Evolutionary conservation across 2,113 vertebrate species (phyloP), one percentile per base, ranked within the genome.

Genomic region (Catharus minimus): DNA sequence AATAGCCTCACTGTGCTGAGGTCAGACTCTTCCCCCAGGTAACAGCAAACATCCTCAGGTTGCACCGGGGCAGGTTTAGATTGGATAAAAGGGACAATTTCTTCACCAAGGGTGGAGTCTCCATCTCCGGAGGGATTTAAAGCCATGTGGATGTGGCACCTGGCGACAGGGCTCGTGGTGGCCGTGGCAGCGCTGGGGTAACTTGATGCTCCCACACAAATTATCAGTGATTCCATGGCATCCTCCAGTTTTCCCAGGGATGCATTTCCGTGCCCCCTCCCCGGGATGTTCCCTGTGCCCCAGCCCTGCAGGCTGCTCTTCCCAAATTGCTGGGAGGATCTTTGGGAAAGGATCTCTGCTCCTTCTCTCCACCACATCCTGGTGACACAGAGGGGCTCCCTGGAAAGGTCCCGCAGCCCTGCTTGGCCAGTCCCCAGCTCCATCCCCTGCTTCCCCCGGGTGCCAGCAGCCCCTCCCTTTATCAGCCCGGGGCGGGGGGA

Each of bases 401-500:
- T 1, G 53, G 5, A n/a, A 12, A 8, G 30, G 39, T 9, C 28
- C 47, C 52, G 18, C 53, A 33, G 24, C 72, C 28, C 72, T 4
- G 30, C 83, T 38, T 78, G 90, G 69, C 50, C 43, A 4, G 39
- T 90, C 71, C 38, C 57, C 83, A 74, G 77, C 82, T 91, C 64
- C 88, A 11, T 79, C 75, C 77, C 17, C 14, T 66, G 55, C 78
- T 92, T 69, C 57, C 82, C 85, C 30, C 2, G 9, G 41, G 58
- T 83, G 71, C 85, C 84, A 76, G 65, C 85, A 91, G 52, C 58
- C 26, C 88, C 93, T 65, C 32, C 28, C 53, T 74, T 97, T 97
- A 97, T 97, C 97, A 85, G 90, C 5, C 83, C 4, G 10, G 26
- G 82, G 87, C 44, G 36, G 84, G 73, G 87, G 93, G 81, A 90